Conservation (phyloP, 2,888 invertebrate species). For the Eupeodes latifasciatus region DNA sequence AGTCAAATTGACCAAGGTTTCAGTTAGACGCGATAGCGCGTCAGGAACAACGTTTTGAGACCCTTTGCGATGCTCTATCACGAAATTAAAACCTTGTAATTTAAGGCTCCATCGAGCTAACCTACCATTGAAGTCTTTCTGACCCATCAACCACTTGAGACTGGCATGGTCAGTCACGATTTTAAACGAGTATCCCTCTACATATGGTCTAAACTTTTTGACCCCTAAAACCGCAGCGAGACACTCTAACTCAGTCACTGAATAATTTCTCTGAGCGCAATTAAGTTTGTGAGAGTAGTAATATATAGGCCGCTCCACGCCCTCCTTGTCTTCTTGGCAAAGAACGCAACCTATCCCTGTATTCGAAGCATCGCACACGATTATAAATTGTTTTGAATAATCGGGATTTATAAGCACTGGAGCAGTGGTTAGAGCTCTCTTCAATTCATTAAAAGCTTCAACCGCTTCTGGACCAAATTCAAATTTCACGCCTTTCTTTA, state of each 20-base stretch:
- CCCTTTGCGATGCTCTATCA: no score
- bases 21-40: not conserved
- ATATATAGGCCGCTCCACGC: slow-evolving; percentile 14
- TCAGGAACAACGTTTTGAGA: no score
- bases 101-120: not conserved
- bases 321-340: slow-evolving; percentile 13
- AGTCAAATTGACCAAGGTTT: not conserved
- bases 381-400: not conserved
- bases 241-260: not conserved
- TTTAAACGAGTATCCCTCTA: not conserved
- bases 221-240: not conserved
- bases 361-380: not conserved
- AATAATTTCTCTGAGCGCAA: not conserved
- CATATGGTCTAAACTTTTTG: not conserved
- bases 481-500: not conserved
- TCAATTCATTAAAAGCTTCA: not conserved
- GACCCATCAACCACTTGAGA: not conserved
- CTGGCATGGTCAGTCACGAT: not conserved
- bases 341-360: not conserved
- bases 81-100: not conserved
- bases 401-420: not conserved
- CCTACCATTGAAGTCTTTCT: not conserved
- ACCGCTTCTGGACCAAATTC: not conserved
- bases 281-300: slow-evolving; percentile 13
- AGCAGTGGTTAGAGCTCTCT: not conserved